Percentiles rank a stretch among this genome's conserved stretches.
Evolutionary conservation across 2,797 vertebrate species (phyloP).

Genomic region (Megalops cyprinoides): DNA sequence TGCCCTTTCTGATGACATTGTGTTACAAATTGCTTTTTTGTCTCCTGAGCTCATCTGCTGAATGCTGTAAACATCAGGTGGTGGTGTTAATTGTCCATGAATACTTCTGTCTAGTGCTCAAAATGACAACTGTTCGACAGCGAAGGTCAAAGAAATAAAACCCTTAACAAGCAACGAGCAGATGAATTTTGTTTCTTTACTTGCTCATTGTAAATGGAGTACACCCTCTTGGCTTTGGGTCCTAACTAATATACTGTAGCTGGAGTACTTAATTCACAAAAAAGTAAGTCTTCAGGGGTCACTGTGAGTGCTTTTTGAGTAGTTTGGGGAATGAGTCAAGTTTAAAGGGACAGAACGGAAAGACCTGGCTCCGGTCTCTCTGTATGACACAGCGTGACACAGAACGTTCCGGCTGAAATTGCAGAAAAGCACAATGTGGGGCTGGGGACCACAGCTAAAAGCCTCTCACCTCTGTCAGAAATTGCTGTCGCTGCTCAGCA

Average conservation of each 20-base stretch:
- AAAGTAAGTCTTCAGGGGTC: too few relatives aligned
- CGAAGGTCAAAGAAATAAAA: slow-evolving; percentile 58
- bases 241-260: too few relatives aligned
- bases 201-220: too few relatives aligned
- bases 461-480: background rate
- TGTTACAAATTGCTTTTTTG: background rate
- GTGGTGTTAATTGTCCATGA: background rate
- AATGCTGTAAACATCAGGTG: background rate
- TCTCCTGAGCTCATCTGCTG: background rate
- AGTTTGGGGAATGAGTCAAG: too few relatives aligned
- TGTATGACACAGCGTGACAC: background rate
- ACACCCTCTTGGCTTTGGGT: too few relatives aligned
- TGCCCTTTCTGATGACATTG: background rate
- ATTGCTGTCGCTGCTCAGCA: background rate
- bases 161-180: slow-evolving; percentile 41
- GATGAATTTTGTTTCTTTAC: slow-evolving; percentile 36
- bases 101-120: background rate
- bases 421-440: too few relatives aligned
- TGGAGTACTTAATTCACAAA: too few relatives aligned
- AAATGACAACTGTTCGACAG: slow-evolving; percentile 16
- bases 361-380: too few relatives aligned
- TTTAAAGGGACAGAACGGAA: too few relatives aligned
- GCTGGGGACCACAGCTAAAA: background rate
- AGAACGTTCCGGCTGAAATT: background rate
- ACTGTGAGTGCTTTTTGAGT: too few relatives aligned